Evolutionary conservation across 2,113 vertebrate genomes (phyloP).

Genomic region (Tretioscincus oriximinensis): DNA sequence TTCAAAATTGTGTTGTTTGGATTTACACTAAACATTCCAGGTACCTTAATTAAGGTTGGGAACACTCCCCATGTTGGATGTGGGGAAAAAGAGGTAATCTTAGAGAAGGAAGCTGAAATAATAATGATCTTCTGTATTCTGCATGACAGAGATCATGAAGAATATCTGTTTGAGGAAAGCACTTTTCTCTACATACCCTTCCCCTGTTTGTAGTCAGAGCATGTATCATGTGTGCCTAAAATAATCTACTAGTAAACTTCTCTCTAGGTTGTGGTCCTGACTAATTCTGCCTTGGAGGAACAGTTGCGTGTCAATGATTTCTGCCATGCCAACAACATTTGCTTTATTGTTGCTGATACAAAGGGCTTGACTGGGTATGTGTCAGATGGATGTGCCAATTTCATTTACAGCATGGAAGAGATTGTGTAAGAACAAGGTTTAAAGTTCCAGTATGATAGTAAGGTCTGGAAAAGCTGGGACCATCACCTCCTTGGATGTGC

Average conservation of each 20-base stretch:
- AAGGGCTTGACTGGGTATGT: slow-evolving; percentile 88
- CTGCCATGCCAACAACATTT: slow-evolving; percentile 75
- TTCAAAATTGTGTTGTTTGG: too few relatives aligned
- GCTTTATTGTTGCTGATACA: slow-evolving; percentile 81
- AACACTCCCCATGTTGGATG: too few relatives aligned
- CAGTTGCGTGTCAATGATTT: slow-evolving; percentile 77
- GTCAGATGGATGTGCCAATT: background rate
- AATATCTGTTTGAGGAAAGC: background rate
- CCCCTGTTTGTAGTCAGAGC: too few relatives aligned
- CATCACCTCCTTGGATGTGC: too few relatives aligned
- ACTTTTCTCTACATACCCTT: too few relatives aligned
- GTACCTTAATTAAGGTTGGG: too few relatives aligned
- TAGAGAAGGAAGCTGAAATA: too few relatives aligned
- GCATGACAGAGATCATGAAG: too few relatives aligned
- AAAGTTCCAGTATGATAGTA: background rate
- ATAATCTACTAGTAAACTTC: background rate
- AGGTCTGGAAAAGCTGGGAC: background rate
- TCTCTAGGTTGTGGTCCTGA: slow-evolving; percentile 86
- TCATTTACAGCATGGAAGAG: background rate
- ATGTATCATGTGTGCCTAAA: background rate
- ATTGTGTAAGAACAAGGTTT: background rate
- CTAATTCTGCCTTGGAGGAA: slow-evolving; percentile 81
- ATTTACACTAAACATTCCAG: too few relatives aligned
- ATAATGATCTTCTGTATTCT: too few relatives aligned
- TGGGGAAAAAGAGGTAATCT: too few relatives aligned